Evolutionary conservation across 2,888 invertebrate species (phyloP), one percentile per base, ranked within the genome.

Genomic region (Diabrotica balteata): DNA sequence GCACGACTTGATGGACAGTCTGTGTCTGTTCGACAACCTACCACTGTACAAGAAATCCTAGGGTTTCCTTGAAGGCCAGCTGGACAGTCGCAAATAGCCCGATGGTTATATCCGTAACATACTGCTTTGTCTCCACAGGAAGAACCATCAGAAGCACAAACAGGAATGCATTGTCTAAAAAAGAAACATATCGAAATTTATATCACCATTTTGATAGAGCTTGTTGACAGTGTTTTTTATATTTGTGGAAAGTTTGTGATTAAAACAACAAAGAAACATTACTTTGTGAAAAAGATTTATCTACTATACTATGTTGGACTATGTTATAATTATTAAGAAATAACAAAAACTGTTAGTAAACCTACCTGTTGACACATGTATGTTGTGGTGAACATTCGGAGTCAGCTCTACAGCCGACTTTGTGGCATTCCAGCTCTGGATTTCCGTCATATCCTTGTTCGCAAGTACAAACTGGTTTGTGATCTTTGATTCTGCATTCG

Each of bases 391-490:
- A 91, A 80, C 96, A 96, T 77, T 95, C 93, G 47, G 88, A 87
- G 77, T 94, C 89, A 43, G 89, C 88, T 79, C 89, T 87, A 79
- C 95, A 95, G 69, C 91, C 90, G 60, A 91, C 87, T 83, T 89
- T 90, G 52, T 89, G 87, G 81, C 96, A 96, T 76, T 92, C 92
- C 8, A 92, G 89, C 78, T 93, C 91, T 44, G 95, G 93, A 81
- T 94, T 94, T 63, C 96, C 96, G 71, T 93, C 90, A 76, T 89
- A 96, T 55, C 94, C 95, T 77, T 90, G 67, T 46, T 59, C 68
- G 81, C 96, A 96, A 0, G 93, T 91, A 79, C 96, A 96, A 0
- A 94, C 90, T 0, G 95, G 94, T 81, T 93, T 93, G 79, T 96
- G 96, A 78, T 93, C 89, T 82, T 89, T 90, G 71, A 95, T 91